Conservation (phyloP, 2,888 invertebrate species). For the Andrena chrysosceles region DNA sequence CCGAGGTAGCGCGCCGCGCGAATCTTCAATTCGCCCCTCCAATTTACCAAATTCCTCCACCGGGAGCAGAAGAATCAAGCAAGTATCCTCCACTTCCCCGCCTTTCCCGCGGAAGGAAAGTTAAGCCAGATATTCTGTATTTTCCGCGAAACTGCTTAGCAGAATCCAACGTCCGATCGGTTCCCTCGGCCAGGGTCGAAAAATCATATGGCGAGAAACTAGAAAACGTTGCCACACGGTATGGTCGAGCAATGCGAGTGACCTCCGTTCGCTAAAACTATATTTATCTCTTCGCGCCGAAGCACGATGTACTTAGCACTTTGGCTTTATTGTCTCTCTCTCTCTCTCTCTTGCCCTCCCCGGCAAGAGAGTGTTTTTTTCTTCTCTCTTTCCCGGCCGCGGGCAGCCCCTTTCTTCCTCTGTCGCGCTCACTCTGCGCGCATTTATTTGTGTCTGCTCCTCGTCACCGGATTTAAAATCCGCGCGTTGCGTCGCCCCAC, state of each 20-base stretch:
- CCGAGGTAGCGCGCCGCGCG: not conserved
- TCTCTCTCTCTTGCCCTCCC: conserved; percentile 21
- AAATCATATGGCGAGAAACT: conserved; percentile 31
- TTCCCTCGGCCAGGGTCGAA: not conserved
- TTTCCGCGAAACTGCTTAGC: no score
- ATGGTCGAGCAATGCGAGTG: conserved; percentile 78
- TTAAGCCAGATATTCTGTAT: no score
- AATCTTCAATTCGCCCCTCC: not conserved
- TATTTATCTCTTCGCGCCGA: conserved; percentile 77
- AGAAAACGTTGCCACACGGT: conserved; percentile 67
- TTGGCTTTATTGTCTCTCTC: conserved; percentile 77
- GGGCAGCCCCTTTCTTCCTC: conserved; percentile 61
- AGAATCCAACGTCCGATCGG: not conserved
- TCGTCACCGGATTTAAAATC: conserved; percentile 72
- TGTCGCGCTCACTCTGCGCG: conserved; percentile 48
- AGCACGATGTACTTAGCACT: conserved; percentile 77
- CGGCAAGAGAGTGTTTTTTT: conserved; percentile 14
- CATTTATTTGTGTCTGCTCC: conserved; percentile 76
- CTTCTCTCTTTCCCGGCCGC: conserved; percentile 31
- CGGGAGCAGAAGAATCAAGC: not conserved
- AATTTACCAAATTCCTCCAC: not conserved
- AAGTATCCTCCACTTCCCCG: not conserved
- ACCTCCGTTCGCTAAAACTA: conserved; percentile 81
- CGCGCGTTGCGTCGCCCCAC: conserved; percentile 60
- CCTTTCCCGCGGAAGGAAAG: not conserved